These are phyloP conservation scores for Barnardius zonarius DNA, from an alignment of 2,113 vertebrate genomes.

Conservation along the genomic window DNA sequence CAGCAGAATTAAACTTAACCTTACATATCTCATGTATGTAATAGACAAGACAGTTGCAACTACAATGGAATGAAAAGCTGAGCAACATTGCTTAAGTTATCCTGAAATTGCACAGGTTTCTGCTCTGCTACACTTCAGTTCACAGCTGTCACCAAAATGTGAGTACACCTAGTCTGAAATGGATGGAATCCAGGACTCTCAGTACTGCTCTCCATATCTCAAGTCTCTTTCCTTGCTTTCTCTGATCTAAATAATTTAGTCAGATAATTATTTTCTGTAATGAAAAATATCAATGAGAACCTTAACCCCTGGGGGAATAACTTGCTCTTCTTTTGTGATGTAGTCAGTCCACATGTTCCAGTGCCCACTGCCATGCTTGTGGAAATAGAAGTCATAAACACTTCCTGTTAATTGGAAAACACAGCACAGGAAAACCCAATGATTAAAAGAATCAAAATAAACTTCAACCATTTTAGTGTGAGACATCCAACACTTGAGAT, in stretches of 20 bases:
- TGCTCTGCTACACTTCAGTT: neutral
- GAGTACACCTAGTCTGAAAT: neutral
- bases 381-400: slow-evolving; percentile 90
- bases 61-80: neutral
- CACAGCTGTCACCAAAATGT: neutral
- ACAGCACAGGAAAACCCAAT: neutral
- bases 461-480: neutral
- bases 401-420: slow-evolving; percentile 75
- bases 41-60: neutral
- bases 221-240: neutral
- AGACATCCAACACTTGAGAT: neutral
- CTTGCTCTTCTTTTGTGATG: slow-evolving; percentile 80
- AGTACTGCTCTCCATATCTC: neutral
- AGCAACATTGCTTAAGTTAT: neutral
- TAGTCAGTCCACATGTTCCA: slow-evolving; percentile 87
- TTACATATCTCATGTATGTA: neutral
- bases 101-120: neutral
- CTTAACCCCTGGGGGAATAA: slow-evolving; percentile 77
- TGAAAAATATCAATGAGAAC: slow-evolving; percentile 60
- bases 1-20: neutral
- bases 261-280: neutral
- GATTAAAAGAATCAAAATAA: neutral
- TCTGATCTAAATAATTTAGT: neutral
- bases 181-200: neutral
- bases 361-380: slow-evolving; percentile 81